A percentile compares a stretch with the other conserved stretches of the same genome.
These are phyloP conservation scores for Ditula angustiorana DNA, from an alignment of 2,888 invertebrate species.

Conservation along the genomic window DNA sequence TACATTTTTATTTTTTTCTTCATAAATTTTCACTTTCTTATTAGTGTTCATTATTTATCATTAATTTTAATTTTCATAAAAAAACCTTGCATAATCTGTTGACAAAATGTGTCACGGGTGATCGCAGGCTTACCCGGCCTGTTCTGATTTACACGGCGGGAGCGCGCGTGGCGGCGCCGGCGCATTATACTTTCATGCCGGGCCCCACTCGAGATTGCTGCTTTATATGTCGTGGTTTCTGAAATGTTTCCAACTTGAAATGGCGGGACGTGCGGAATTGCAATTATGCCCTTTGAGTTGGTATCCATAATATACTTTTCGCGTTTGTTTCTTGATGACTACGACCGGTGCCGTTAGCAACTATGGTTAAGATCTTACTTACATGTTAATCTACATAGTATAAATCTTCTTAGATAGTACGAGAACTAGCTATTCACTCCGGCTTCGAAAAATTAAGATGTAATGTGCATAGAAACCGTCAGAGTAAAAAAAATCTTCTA, in stretches of 20 bases:
- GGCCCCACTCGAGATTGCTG: neutral
- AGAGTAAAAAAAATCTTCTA: no score
- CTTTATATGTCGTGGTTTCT: neutral
- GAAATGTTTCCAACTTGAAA: constrained; percentile 1
- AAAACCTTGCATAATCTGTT: neutral
- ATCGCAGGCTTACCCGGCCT: neutral
- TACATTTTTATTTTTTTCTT: no score
- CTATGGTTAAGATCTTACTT: no score
- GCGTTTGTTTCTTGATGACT: no score
- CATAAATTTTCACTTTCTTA: no score
- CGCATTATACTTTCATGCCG: constrained; percentile 25
- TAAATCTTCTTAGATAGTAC: no score
- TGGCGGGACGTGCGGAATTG: neutral
- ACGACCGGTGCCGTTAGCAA: no score
- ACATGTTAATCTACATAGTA: no score
- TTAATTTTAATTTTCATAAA: neutral
- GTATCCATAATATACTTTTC: no score
- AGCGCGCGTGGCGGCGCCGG: neutral
- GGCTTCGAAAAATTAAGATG: no score
- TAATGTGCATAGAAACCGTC: no score
- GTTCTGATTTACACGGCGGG: constrained; percentile 12
- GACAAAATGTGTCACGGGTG: neutral
- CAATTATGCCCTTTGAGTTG: neutral
- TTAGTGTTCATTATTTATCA: neutral
- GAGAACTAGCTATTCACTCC: no score